Evolutionary conservation across 2,888 invertebrate genomes (phyloP), one percentile per base, ranked within the genome.

Genomic region (Leptothorax acervorum): DNA sequence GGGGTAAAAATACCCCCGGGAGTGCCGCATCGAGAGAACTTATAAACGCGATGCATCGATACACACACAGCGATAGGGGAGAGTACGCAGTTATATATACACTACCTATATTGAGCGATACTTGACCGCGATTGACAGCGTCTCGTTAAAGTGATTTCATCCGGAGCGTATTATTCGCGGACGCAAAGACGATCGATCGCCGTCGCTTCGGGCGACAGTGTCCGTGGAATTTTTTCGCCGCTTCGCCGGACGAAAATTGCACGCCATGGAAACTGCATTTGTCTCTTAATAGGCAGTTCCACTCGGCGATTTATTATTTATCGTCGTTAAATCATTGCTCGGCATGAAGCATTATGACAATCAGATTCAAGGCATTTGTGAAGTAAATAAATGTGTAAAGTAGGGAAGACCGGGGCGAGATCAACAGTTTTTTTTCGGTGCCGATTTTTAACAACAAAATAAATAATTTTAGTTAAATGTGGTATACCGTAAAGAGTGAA

Each of bases 1-100:
- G 48, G 82, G 60, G 76, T 88, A 88, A 88, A 89, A 87, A 88
- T 89, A 88, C 73, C 85, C 75, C 66, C 79, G 23, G 18, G 78
- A 74, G 70, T 78, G 84, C 55, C 48, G 53, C 63, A 83, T 86
- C 62, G 55, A 76, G 55, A 75, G 81, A 84, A 82, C 81, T 73
- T 85, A 15, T 45, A 84, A 84, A 82, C 55, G 42, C 65, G 18
- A 48, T 79, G 35, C 57, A 60, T 15, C 35, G 48, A n/a, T 28
- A 39, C 12, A 51, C 68, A 31, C 9, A 35, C 31, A 48, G 4
- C 15, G 45, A 31, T 15, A 31, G 66, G 1, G 18, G 15, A 28
- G 31, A 57, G 68, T 55, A 57, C 57, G 68, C 48, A 70, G 68
- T 70, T 70, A 48, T 53, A 76, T 70, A 60, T 48, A 45, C 23